phyloP scores from a whole-genome alignment of 2,888 invertebrate species.

The Sclerodermus sp. region DNA sequence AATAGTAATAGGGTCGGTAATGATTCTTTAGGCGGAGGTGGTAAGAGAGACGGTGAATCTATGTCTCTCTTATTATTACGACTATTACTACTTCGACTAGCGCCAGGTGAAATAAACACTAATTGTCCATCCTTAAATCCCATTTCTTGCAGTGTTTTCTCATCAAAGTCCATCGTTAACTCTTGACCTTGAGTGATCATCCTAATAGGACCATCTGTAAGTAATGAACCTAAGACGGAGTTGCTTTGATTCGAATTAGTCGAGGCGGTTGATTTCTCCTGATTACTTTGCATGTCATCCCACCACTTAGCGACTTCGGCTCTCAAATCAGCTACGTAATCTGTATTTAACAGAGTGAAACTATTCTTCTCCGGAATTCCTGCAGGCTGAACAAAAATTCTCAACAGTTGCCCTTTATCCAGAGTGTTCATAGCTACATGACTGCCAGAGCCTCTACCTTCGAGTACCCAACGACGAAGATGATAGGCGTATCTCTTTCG shows the following conservation, averaged over 20 bases:
- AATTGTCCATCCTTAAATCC: conserved; percentile 93
- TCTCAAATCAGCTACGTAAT: conserved; percentile 86
- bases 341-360: conserved; percentile 79
- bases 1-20: conserved; percentile 83
- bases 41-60: conserved; percentile 84
- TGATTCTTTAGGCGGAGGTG: conserved; percentile 82
- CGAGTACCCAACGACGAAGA: conserved; percentile 84
- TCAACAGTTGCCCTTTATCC: conserved; percentile 68
- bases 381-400: conserved; percentile 85
- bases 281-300: conserved; percentile 63
- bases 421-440: conserved; percentile 70
- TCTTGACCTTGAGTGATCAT: conserved; percentile 95
- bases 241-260: conserved; percentile 35
- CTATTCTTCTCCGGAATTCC: conserved; percentile 84
- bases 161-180: conserved; percentile 88
- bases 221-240: conserved; percentile 68
- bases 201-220: conserved; percentile 82
- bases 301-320: conserved; percentile 97
- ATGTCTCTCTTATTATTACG: conserved; percentile 65
- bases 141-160: conserved; percentile 86
- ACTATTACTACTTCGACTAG: conserved; percentile 61
- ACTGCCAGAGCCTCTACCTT: conserved; percentile 77
- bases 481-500: conserved; percentile 85
- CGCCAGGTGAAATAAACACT: conserved; percentile 89
- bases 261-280: conserved; percentile 34